phyloP scores from a whole-genome alignment of 2,797 vertebrate genomes.

The Sebastes reedi region DNA sequence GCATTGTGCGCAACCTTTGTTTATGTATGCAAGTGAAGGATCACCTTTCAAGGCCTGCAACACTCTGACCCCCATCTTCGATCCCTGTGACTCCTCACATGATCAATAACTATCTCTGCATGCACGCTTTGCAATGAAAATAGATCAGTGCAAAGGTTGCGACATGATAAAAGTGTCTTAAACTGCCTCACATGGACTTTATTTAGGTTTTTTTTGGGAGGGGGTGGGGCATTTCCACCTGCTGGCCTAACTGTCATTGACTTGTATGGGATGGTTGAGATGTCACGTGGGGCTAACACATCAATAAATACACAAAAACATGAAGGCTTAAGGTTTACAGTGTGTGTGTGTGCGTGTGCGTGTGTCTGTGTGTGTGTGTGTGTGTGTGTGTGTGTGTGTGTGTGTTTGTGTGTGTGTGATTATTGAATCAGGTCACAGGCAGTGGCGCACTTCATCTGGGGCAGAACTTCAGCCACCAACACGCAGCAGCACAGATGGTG shows the following conservation, averaged over 20 bases:
- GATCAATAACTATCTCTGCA: conserved; percentile 49
- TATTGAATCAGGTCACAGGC: conserved; percentile 70
- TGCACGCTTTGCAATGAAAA: conserved; percentile 15
- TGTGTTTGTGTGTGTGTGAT: conserved; percentile 3
- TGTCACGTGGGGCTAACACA: conserved; percentile 7
- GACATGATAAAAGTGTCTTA: background rate
- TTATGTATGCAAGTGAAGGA: conserved; percentile 17
- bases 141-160: conserved; percentile 1
- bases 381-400: background rate
- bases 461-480: conserved; percentile 76
- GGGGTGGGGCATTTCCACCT: background rate
- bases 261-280: background rate
- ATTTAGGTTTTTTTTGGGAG: background rate
- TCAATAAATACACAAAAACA: background rate
- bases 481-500: conserved; percentile 73
- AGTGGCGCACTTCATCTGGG: conserved; percentile 78
- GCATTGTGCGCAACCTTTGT: conserved; percentile 19
- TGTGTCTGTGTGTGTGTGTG: conserved; percentile 4
- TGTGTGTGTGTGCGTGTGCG: background rate
- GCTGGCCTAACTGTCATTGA: background rate
- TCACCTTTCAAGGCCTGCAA: conserved; percentile 47
- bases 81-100: conserved; percentile 26
- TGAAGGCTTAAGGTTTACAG: background rate
- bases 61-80: conserved; percentile 34
- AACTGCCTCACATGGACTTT: background rate